Base-by-base conservation (phyloP, 2,888 invertebrate genomes). In the Halictus ligatus region DNA sequence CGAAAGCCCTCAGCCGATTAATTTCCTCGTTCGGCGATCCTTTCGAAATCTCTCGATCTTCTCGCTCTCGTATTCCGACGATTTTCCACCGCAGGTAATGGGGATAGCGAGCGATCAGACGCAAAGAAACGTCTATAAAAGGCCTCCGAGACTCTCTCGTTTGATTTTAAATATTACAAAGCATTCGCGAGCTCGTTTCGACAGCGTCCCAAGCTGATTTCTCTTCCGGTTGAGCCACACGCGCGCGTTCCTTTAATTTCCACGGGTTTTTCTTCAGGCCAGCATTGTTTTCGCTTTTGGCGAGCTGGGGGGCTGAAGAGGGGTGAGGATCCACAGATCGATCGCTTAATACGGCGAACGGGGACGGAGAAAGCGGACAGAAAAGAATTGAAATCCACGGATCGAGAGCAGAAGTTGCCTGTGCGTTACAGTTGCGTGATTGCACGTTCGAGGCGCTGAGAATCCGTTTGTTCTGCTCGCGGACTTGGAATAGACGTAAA, bases 191-290 rank as follows among this genome's bases (percentile, higher is more conserved):
- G 15, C 43, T 10, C 54, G 83, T 82, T 40, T 60, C n/a, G 72
- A 54, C 54, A 54, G n/a, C n/a, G 54, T 43, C 8, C 12, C 81
- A 18, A 8, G 67, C 67, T 67, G 72, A 60, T 81, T 73, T 72
- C 75, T 54, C 64, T 76, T 69, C 83, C 83, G 85, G 58, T 83
- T 75, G 60, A 73, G 79, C 58, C 58, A 46, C 58, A 40, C 83
- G 76, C 83, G 80, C 48, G 21, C 21, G 69, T 48, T 72, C 43
- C 84, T 80, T 80, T 83, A 79, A 84, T 85, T 48, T 76, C 43
- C 75, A 67, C 48, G 64, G 48, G 48, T 79, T 76, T 67, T 67
- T 67, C 64, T 67, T 15, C 18, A 6, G 29, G 15, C 0, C 15
- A 5, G 67, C 67, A 67, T 67, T 67, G 67, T 67, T 35, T 18